Base-by-base conservation (phyloP, 2,797 vertebrate genomes). In the Dendrocincla tyrannina region DNA sequence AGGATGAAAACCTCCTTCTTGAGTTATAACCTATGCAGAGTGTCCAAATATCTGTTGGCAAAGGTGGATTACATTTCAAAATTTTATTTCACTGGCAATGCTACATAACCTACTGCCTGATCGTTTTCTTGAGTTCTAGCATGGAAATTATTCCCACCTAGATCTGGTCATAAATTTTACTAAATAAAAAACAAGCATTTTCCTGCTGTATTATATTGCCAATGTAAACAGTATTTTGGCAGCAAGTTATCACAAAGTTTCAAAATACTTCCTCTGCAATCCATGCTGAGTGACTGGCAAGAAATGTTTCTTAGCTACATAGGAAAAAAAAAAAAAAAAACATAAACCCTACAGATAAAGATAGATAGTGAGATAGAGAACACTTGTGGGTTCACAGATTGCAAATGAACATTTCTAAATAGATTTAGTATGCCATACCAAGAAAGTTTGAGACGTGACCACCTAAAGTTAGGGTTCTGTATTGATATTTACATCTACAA, bases 41-140 rank as follows among this genome's bases (percentile, higher is more conserved):
- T 83, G 60, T 56, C 92, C 78, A 95, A 91, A 93, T 95, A 77
- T 72, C 64, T 75, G 33, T 66, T 83, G 64, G 77, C 46, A 83
- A 83, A 93, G 8, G 60, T 25, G 5, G 28, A 80, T 77, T 83
- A 80, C 17, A 28, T 89, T 89, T 68, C 84, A 89, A 83, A 94
- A 75, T 81, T 88, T 91, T 14, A 75, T 88, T 91, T 92, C 39
- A 37, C 13, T 53, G 15, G 33, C 35, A 80, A 19, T 50, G 44
- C 24, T 87, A 76, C 49, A 69, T 69, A 76, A 69, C 25, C 52
- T 28, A 33, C 37, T 90, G 20, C 63, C 60, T 85, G 75, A 80
- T 41, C 77, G 30, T 70, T 93, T 82, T 72, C 64, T 13, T 60
- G 63, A 91, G 33, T 42, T 52, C 70, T 77, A 5, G 19, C 2